Evolutionary conservation across 2,888 invertebrate species (phyloP), one percentile per base, ranked within the genome.

Genomic region (Helobdella robusta): DNA sequence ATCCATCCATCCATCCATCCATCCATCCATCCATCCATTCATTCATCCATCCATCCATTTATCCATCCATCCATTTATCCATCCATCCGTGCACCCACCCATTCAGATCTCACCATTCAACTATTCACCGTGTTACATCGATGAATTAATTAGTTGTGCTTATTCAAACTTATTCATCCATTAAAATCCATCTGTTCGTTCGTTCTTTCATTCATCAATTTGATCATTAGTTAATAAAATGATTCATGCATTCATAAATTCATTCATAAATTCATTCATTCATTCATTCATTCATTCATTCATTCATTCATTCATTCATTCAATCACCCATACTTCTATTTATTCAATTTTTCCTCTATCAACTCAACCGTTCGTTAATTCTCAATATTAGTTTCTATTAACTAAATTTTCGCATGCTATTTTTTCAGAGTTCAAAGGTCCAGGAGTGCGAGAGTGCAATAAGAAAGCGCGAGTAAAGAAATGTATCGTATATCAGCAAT

Each of bases 201-300:
- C 56, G 11, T 59, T 20, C 36, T 32, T 35, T 15, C 59, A 64
- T 40, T 40, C 40, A 64, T 30, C 30, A 1, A 59, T 30, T 59
- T 40, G 44, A 20, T 40, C 58, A 64, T 30, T 40, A 4, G 59
- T 30, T 40, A 56, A 64, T 32, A n/a, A 54, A 64, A 28, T 23
- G 36, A 64, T 40, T 23, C 64, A 64, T 40, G 11, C 64, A 64
- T 25, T 20, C 58, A 58, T 40, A 18, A 54, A 64, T 40, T n/a
- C 64, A 64, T 25, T 20, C 58, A 58, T 40, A 18, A 54, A 64
- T 40, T 35, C 58, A 64, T 40, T n/a, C 58, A 64, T 40, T 20
- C 64, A 58, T 40, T 20, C 64, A 64, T 25, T 34, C 58, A 64
- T 40, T 35, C 64, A 58, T 40, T 35, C 64, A 64, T 25, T 34